Evolutionary conservation across 2,888 invertebrate genomes (phyloP).

Genomic region (Pterostichus niger): DNA sequence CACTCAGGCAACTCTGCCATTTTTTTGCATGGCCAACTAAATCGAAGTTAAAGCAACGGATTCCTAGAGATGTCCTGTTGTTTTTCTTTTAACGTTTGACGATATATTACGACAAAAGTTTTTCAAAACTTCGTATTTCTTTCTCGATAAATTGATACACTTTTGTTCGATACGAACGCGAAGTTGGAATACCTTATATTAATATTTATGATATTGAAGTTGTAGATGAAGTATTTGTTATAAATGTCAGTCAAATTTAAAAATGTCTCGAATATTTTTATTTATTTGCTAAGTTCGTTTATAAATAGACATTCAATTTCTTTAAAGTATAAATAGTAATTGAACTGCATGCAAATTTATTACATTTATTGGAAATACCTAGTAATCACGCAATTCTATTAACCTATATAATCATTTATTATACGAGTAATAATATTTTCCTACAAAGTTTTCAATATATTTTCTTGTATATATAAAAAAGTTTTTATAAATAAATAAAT

Average conservation of each 20-base stretch:
- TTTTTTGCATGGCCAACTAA: slow-evolving; percentile 51
- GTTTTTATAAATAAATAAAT: too few species aligned
- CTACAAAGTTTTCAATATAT: too few species aligned
- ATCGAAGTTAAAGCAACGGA: slow-evolving; percentile 37
- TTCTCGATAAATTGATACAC: slow-evolving; percentile 35
- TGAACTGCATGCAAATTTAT: slow-evolving; percentile 18
- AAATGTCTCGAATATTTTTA: not conserved
- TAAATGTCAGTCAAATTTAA: slow-evolving; percentile 23
- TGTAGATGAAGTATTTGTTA: slow-evolving; percentile 5
- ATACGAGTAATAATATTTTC: not conserved
- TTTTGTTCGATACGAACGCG: slow-evolving; percentile 23
- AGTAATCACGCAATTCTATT: slow-evolving; percentile 18
- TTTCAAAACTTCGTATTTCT: slow-evolving; percentile 26
- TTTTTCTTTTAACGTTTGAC: slow-evolving; percentile 26
- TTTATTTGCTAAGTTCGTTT: not conserved
- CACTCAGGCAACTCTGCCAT: slow-evolving; percentile 20
- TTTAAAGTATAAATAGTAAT: slow-evolving; percentile 14
- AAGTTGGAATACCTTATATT: slow-evolving; percentile 24
- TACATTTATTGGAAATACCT: slow-evolving; percentile 4
- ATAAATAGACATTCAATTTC: slow-evolving; percentile 20
- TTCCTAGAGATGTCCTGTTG: not conserved
- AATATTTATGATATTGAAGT: slow-evolving; percentile 42
- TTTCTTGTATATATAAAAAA: too few species aligned
- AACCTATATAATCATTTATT: not conserved
- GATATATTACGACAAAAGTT: slow-evolving; percentile 31